These are phyloP conservation scores for Candoia aspera DNA, from an alignment of 2,113 vertebrate species.

Conservation along the genomic window DNA sequence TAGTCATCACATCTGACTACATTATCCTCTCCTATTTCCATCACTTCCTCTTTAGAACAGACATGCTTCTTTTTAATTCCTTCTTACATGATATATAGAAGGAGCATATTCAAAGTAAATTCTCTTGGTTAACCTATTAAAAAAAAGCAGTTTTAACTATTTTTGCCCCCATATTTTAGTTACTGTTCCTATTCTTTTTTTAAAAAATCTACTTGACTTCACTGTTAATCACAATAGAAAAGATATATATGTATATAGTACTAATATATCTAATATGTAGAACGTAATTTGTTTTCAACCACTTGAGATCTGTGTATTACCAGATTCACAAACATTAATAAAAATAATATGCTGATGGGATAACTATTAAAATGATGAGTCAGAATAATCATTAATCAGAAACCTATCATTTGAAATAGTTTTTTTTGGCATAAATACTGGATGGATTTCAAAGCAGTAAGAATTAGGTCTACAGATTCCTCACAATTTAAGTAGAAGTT, in stretches of 20 bases:
- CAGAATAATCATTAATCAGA: constrained; percentile 60
- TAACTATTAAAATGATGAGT: constrained; percentile 60
- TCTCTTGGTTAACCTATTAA: neutral
- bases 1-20: too few relatives aligned
- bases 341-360: constrained; percentile 45
- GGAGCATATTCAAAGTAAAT: neutral
- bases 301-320: constrained; percentile 64
- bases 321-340: constrained; percentile 55
- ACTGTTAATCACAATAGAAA: constrained; percentile 52
- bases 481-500: constrained; percentile 54
- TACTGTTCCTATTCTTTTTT: constrained; percentile 44
- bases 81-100: neutral
- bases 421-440: constrained; percentile 58
- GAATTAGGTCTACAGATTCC: constrained; percentile 45
- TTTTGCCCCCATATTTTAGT: constrained; percentile 3
- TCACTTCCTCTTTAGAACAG: too few relatives aligned
- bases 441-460: constrained; percentile 51
- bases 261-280: constrained; percentile 47
- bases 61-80: too few relatives aligned
- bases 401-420: constrained; percentile 50
- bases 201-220: constrained; percentile 39
- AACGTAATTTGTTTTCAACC: constrained; percentile 63
- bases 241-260: constrained; percentile 22
- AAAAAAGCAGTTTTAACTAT: constrained; percentile 29
- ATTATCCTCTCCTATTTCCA: too few relatives aligned